phyloP scores from a whole-genome alignment of 2,797 vertebrate species.

The Cygnus olor region DNA sequence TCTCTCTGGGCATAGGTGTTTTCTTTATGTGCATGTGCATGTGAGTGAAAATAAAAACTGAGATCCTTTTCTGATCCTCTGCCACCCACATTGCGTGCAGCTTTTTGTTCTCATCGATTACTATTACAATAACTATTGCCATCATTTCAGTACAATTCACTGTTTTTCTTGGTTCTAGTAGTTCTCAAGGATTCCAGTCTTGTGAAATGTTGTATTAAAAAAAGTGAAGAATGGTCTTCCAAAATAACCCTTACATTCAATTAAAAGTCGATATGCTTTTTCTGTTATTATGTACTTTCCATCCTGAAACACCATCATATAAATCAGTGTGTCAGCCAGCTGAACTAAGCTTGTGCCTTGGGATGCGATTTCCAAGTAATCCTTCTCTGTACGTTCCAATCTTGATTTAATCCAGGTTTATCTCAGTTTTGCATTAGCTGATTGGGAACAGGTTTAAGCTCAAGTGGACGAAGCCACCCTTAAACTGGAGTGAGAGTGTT shows the following conservation, averaged over 20 bases:
- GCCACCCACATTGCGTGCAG: neutral
- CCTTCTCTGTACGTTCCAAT: constrained; percentile 9
- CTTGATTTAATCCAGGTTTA: constrained; percentile 61
- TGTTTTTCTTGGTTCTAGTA: constrained; percentile 12
- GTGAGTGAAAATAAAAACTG: neutral
- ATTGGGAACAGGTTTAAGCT: neutral
- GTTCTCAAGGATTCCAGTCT: neutral
- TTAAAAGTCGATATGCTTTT: neutral
- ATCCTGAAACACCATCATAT: neutral
- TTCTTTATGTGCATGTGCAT: neutral
- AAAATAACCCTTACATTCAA: neutral
- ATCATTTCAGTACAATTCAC: neutral
- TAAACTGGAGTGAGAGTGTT: neutral
- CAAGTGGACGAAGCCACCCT: neutral
- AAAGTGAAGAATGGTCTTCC: neutral
- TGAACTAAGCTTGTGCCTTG: neutral
- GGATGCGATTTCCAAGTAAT: constrained; percentile 16
- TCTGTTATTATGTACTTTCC: constrained; percentile 29
- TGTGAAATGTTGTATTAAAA: neutral
- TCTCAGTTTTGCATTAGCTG: neutral
- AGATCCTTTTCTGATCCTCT: neutral
- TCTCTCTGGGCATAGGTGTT: neutral
- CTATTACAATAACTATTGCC: neutral
- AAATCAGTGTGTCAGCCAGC: constrained; percentile 20
- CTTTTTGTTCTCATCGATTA: neutral